Evolutionary conservation across 2,888 invertebrate species (phyloP).

Genomic region (Stenodera caucasica): DNA sequence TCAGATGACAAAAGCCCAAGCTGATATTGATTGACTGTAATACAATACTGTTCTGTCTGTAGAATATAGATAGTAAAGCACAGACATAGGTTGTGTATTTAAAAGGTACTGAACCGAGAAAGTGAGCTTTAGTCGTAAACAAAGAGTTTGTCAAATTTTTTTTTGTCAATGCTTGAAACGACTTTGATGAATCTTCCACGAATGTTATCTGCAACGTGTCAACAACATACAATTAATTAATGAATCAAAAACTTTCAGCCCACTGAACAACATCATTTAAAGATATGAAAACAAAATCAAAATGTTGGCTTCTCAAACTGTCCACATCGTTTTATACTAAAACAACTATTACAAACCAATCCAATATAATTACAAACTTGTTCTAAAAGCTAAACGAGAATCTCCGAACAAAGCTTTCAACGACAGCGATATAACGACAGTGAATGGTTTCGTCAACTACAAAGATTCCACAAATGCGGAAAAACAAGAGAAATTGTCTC

Average conservation of each 20-base stretch:
- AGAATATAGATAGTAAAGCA: slow-evolving; percentile 30
- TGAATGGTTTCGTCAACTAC: not conserved
- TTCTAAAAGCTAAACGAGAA: not conserved
- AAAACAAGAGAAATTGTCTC: not conserved
- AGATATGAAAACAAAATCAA: too few relatives aligned
- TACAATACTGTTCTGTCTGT: slow-evolving; percentile 32
- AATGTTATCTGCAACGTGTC: slow-evolving; percentile 21
- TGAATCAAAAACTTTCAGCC: slow-evolving; percentile 12
- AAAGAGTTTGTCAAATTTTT: slow-evolving; percentile 31
- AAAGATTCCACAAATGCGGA: not conserved
- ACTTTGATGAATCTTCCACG: slow-evolving; percentile 23
- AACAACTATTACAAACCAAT: not conserved
- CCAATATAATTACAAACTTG: not conserved
- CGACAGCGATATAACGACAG: not conserved
- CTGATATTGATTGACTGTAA: slow-evolving; percentile 34
- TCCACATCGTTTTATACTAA: not conserved
- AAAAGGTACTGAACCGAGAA: slow-evolving; percentile 37
- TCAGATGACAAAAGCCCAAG: slow-evolving; percentile 37
- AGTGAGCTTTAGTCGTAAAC: slow-evolving; percentile 37
- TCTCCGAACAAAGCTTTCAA: not conserved
- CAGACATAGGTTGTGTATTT: slow-evolving; percentile 36
- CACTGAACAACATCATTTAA: too few relatives aligned
- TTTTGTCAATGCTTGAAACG: slow-evolving; percentile 17
- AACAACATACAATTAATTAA: slow-evolving; percentile 21
- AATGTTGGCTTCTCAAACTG: not conserved